Percentiles rank a stretch among this genome's conserved stretches.
Conservation (phyloP, 1,140 invertebrate genomes). For the Archegozetes longisetosus region DNA sequence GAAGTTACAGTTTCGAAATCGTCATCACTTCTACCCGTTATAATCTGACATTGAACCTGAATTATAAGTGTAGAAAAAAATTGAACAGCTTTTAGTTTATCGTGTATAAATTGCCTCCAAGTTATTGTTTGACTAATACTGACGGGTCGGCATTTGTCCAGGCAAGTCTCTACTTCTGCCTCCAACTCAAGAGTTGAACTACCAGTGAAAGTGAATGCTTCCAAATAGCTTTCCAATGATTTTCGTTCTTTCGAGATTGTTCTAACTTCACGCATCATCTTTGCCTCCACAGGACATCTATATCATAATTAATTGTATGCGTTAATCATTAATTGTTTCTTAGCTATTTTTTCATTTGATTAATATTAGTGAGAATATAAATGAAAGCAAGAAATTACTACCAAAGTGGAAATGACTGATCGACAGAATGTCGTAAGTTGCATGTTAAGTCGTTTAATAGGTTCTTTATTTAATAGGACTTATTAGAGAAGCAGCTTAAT, state of each 20-base stretch:
- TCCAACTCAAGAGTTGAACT: constrained; percentile 20
- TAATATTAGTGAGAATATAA: no score
- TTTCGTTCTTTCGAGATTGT: constrained; percentile 19
- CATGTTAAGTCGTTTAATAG: no score
- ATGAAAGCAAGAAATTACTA: no score
- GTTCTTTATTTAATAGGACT: no score
- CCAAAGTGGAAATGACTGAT: no score
- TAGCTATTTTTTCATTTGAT: no score
- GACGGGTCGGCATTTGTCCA: constrained; percentile 23
- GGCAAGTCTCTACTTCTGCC: constrained; percentile 24
- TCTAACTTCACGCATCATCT: constrained; percentile 24
- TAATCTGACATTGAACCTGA: constrained; percentile 21
- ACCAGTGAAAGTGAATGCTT: constrained; percentile 24
- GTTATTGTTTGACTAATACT: background rate
- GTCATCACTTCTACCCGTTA: constrained; percentile 19
- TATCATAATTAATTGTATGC: no score
- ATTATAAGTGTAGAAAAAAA: background rate
- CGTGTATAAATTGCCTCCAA: no score
- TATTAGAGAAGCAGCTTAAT: no score
- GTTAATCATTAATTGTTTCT: no score
- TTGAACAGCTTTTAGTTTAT: background rate
- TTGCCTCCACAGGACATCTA: constrained; percentile 23
- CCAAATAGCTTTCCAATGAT: constrained; percentile 23
- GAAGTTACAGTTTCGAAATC: constrained; percentile 21
- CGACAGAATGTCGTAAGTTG: no score